phyloP scores from a whole-genome alignment of 1,140 invertebrate species.

The Drosophila tristis region DNA sequence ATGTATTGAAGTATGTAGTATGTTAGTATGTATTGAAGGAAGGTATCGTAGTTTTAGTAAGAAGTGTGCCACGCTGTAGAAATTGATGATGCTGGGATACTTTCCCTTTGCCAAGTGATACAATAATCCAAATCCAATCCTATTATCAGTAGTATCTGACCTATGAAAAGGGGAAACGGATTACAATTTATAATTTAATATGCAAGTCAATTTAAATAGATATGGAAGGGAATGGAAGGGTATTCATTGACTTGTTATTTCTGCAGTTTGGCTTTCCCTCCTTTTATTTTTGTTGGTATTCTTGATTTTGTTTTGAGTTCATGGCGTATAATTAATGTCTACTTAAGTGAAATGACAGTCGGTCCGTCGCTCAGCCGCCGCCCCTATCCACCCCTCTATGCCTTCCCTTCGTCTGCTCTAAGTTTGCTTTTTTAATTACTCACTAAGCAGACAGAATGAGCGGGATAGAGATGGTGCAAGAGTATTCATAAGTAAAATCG shows the following conservation, averaged over 20 bases:
- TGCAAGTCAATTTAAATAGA: too few species aligned
- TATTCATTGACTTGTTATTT: too few species aligned
- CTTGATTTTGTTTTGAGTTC: constrained; percentile 33
- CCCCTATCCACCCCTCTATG: not conserved
- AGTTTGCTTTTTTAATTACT: constrained; percentile 73
- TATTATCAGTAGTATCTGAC: too few species aligned
- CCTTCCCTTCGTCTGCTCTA: constrained; percentile 15
- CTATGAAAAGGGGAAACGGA: too few species aligned
- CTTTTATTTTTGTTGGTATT: constrained; percentile 19
- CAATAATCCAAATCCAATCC: too few species aligned
- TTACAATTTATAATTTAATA: too few species aligned
- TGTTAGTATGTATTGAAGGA: not conserved
- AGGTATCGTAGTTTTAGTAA: too few species aligned
- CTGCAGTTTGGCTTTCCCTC: not conserved
- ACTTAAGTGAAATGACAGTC: constrained; percentile 75
- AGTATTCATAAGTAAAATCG: constrained; percentile 49
- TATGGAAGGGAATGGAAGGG: too few species aligned
- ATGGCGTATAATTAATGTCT: constrained; percentile 76
- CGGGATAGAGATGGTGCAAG: constrained; percentile 21
- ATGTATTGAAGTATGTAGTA: too few species aligned
- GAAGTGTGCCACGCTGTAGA: too few species aligned
- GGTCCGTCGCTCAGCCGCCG: constrained; percentile 38
- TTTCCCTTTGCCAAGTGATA: too few species aligned
- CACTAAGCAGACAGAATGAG: constrained; percentile 64
- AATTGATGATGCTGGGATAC: too few species aligned